These are phyloP conservation scores for Pseudobourletiella spinata DNA, from an alignment of 1,140 invertebrate genomes.

Conservation along the genomic window DNA sequence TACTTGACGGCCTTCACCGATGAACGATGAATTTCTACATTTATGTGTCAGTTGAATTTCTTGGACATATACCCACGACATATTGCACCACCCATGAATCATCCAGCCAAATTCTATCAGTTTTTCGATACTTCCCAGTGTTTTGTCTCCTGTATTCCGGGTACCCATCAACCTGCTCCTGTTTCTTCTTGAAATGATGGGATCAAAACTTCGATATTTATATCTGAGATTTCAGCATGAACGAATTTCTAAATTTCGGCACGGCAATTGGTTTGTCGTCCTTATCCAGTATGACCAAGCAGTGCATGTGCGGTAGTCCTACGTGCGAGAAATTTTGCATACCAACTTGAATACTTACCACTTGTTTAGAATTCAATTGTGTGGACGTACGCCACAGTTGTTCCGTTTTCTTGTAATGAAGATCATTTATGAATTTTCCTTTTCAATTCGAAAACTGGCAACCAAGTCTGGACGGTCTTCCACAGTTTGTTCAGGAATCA, in stretches of 20 bases:
- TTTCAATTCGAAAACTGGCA: slow-evolving; percentile 45
- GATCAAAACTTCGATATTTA: slow-evolving; percentile 37
- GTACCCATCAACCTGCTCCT: slow-evolving; percentile 38
- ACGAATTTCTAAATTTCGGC: slow-evolving; percentile 39
- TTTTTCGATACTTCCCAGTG: slow-evolving; percentile 41
- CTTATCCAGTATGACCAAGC: too few species aligned
- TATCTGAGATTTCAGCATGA: slow-evolving; percentile 44
- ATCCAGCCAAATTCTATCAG: slow-evolving; percentile 39
- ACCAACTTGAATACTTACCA: background rate
- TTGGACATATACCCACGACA: slow-evolving; percentile 44
- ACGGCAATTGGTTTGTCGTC: background rate
- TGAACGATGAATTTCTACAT: slow-evolving; percentile 46
- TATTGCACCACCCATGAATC: slow-evolving; percentile 48
- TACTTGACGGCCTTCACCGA: slow-evolving; percentile 48
- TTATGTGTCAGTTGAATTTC: slow-evolving; percentile 46
- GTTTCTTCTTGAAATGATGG: slow-evolving; percentile 36
- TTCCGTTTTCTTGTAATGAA: slow-evolving; percentile 39
- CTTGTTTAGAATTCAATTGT: slow-evolving; percentile 31
- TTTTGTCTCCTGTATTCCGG: slow-evolving; percentile 37
- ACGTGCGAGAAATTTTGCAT: background rate
- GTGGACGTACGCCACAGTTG: slow-evolving; percentile 39
- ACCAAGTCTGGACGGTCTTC: slow-evolving; percentile 41
- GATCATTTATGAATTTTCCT: slow-evolving; percentile 43
- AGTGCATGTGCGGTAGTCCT: too few species aligned
- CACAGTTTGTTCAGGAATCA: slow-evolving; percentile 36